Evolutionary conservation across 2,888 invertebrate species (phyloP).

Genomic region (Dorcus parallelipipedus): DNA sequence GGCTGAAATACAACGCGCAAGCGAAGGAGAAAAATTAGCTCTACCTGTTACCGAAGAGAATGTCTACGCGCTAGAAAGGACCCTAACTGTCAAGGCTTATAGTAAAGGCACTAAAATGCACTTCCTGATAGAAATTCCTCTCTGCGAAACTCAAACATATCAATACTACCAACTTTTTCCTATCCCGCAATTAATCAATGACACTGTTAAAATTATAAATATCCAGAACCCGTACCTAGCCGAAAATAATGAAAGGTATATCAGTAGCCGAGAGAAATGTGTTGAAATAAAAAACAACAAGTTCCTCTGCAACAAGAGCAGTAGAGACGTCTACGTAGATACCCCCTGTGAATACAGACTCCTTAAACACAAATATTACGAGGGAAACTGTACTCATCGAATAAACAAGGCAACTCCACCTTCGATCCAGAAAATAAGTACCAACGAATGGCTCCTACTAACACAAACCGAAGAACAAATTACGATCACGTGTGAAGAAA

Average conservation of each 20-base stretch:
- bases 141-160: background rate
- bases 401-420: background rate
- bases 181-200: background rate
- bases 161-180: background rate
- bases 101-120: background rate
- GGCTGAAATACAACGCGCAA: too few relatives aligned
- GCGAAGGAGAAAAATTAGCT: background rate
- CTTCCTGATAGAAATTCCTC: background rate
- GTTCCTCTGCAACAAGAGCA: background rate
- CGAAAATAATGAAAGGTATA: background rate
- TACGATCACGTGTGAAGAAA: background rate
- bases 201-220: background rate
- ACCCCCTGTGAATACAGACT: background rate
- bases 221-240: background rate
- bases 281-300: background rate
- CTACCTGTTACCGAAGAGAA: background rate
- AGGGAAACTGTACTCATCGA: background rate
- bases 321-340: background rate
- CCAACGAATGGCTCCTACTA: background rate
- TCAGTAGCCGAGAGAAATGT: background rate
- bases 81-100: background rate
- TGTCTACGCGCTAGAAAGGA: background rate
- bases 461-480: background rate
- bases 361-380: background rate
- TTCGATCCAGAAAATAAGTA: background rate